Evolutionary conservation across 2,888 invertebrate genomes (phyloP), one percentile per base, ranked within the genome.

Genomic region (Apamea monoglypha): DNA sequence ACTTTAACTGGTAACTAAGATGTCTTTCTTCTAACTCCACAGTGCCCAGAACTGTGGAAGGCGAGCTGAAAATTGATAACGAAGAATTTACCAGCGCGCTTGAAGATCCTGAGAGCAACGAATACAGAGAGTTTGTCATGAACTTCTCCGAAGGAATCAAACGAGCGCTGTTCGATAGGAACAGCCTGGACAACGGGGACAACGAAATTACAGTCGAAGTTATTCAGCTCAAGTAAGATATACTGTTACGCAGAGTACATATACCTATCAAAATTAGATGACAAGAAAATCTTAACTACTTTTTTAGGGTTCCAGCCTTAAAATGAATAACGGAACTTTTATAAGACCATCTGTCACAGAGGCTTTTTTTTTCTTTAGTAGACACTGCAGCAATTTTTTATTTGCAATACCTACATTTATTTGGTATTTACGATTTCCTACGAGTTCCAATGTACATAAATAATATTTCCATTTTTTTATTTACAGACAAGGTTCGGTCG

Each of bases 41-140:
- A 97, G 98, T 98, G 85, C 98, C 98, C 74, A 96, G 97, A 91
- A 98, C 98, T 6, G 91, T 98, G 67, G 98, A 98, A 93, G 98
- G 98, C 5, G 97, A 97, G 89, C 92, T 98, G 76, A 97, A 95
- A 80, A 97, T 98, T 59, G 98, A 98, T 88, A 98, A 98, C 91
- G 96, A 98, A 87, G 97, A 97, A 67, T 98, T 97, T 93, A 96
- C 96, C 18, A 95, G 97, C 3, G 97, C 97, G 40, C 95, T 98
- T 67, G 93, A 95, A 59, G 97, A 98, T 90, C 96, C 96, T 32
- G 97, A 97, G 63, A 98, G 98, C 76, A 93, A 97, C 29, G 97
- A 97, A 87, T 98, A 97, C 93, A 97, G 97, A 88, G 96, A 97
- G 76, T 96, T 98, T 80, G 97, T 97, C 0, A 88, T 94, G 63